Conservation (phyloP, 2,888 invertebrate species). For the Portevinia maculata region DNA sequence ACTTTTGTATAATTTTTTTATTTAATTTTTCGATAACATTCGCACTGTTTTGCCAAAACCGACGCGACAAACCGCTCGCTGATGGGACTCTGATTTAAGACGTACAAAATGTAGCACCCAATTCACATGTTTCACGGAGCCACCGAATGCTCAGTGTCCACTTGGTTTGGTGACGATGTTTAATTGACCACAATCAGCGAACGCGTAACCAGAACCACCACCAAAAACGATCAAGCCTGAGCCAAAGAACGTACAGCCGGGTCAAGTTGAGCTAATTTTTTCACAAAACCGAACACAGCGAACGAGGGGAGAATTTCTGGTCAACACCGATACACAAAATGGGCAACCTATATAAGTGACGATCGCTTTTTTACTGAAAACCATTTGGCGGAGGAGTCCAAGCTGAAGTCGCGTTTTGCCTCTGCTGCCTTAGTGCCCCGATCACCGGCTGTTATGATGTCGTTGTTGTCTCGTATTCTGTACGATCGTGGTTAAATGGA, state of each 20-base stretch:
- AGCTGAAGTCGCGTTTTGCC: conserved; percentile 67
- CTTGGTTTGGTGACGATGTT: conserved; percentile 8
- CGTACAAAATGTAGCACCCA: conserved; percentile 23
- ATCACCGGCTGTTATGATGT: conserved; percentile 73
- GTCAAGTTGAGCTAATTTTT: conserved; percentile 46
- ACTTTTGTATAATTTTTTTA: conserved; percentile 41
- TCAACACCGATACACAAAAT: conserved; percentile 67
- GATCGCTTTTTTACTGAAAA: conserved; percentile 74
- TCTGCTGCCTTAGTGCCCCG: conserved; percentile 73
- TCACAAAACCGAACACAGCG: conserved; percentile 27
- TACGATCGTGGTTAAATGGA: conserved; percentile 71
- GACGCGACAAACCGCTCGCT: conserved; percentile 1
- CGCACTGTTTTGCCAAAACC: conserved; percentile 1
- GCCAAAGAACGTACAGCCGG: conserved; percentile 45
- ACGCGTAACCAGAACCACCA: conserved; percentile 9
- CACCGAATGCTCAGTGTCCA: conserved; percentile 45
- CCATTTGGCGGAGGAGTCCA: conserved; percentile 74
- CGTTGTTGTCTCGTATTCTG: conserved; percentile 66
- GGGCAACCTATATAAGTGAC: conserved; percentile 74
- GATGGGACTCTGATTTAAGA: conserved; percentile 15
- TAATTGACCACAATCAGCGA: conserved; percentile 39
- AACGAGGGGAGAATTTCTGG: conserved; percentile 45
- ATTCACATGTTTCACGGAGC: conserved; percentile 42
- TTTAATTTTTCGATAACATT: not conserved
- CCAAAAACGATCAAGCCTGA: conserved; percentile 1